Evolutionary conservation across 1,140 invertebrate genomes (phyloP), one percentile per base, ranked within the genome.

Genomic region (Saxidomus purpurata): DNA sequence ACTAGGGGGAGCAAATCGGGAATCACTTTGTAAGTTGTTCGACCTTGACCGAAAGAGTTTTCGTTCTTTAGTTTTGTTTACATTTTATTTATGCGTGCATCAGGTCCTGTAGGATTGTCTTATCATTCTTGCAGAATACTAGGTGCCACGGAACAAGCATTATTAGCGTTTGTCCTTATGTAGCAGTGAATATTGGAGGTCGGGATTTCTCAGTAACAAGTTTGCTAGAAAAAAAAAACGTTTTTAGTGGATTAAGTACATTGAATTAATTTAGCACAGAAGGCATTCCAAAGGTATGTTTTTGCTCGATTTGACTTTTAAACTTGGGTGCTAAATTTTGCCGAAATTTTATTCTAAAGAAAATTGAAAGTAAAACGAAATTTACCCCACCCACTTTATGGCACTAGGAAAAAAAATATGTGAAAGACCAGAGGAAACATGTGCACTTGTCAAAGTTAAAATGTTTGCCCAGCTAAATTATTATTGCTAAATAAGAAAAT

Each of bases 31-130:
- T 67, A 13, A 28, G 28, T n/a, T 28, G 31, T 28, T 63, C 47
- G 76, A 52, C 76, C 43, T 79, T 79, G 76, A 52, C 76, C 0
- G 13, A 3, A 22, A 34, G 76, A 79, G 76, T 79, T 36, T 31
- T 79, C 76, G 40, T 36, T 40, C 69, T 49, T 79, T 3, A 49
- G 31, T 28, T 79, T 79, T 55, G 47, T 79, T 79, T 79, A 55
- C 49, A 49, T 79, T 79, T 79, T 52, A 25, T 55, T 36, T 59
- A 79, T 79, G 76, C 47, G 31, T 43, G 36, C 22, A 52, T 22
- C 47, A 28, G 76, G 76, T 1, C 76, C 1, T 63, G 31, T 8
- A 17, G 1, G 6, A 55, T 9, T 25, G 25, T 34, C 6, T 52
- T 13, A 17, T 31, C 22, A 31, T 3, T 34, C 6, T 25, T 59